Evolutionary conservation across 2,113 vertebrate species (phyloP).

Genomic region (Sinocyclocheilus anophthalmus): DNA sequence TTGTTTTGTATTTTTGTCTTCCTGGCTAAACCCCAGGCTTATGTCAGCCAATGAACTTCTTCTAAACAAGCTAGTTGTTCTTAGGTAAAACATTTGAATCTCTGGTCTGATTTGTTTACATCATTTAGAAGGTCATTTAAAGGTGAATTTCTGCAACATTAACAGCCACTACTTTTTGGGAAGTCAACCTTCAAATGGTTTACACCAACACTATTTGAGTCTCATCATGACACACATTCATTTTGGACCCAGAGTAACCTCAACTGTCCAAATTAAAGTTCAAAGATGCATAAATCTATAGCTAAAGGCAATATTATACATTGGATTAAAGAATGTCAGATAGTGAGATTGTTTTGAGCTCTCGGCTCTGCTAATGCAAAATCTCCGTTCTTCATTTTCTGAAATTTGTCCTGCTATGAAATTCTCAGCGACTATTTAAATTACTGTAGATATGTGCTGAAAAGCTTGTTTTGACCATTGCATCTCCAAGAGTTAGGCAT

Average conservation of each 20-base stretch:
- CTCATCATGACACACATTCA: not conserved
- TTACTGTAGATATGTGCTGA: not conserved
- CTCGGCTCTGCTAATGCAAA: not conserved
- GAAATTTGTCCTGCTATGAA: not conserved
- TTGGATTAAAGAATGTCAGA: not conserved
- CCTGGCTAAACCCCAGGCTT: not conserved
- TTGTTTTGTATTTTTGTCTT: not conserved
- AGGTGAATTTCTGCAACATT: not conserved
- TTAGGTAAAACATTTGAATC: not conserved
- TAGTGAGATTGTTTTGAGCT: conserved; percentile 1
- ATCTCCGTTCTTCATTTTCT: not conserved
- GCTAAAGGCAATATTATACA: not conserved
- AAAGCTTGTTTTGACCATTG: not conserved
- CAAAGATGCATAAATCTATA: not conserved
- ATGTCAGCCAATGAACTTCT: not conserved
- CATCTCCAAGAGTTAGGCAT: not conserved
- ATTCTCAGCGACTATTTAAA: not conserved
- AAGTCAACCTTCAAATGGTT: not conserved
- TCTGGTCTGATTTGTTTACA: not conserved
- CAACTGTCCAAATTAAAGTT: not conserved
- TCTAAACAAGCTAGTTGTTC: not conserved
- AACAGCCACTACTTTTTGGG: not conserved
- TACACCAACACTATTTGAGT: conserved; percentile 7
- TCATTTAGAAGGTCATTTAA: not conserved
- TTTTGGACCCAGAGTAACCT: not conserved